phyloP scores from a whole-genome alignment of 2,797 vertebrate genomes.

The Cyclopterus lumpus region DNA sequence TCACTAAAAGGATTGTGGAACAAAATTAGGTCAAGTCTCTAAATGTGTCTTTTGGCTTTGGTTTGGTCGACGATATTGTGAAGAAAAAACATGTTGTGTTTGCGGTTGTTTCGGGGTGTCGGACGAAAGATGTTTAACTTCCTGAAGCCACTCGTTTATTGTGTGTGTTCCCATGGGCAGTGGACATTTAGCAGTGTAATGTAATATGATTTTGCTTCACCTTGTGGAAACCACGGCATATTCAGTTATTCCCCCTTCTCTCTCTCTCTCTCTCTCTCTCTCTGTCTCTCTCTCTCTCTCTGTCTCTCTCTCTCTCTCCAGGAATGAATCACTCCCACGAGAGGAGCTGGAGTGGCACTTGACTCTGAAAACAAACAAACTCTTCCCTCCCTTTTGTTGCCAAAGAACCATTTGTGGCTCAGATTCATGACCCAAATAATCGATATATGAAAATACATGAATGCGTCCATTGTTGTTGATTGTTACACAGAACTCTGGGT shows the following conservation, averaged over 20 bases:
- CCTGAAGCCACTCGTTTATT: background rate
- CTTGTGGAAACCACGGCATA: slow-evolving; percentile 1
- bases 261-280: background rate
- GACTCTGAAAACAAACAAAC: slow-evolving; percentile 59
- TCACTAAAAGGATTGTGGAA: background rate
- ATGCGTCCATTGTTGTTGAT: slow-evolving; percentile 7
- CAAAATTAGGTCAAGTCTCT: background rate
- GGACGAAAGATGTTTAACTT: background rate
- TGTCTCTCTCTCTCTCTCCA: slow-evolving; percentile 24
- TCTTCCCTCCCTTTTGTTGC: slow-evolving; percentile 44
- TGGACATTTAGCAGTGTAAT: background rate
- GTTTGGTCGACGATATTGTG: background rate
- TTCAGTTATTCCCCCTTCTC: slow-evolving; percentile 4
- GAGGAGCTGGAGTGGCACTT: slow-evolving; percentile 56
- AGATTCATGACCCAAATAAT: slow-evolving; percentile 40
- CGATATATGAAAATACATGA: slow-evolving; percentile 36
- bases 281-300: slow-evolving; percentile 7
- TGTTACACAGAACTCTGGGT: background rate
- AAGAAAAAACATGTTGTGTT: background rate
- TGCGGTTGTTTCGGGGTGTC: background rate
- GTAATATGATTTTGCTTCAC: slow-evolving; percentile 31
- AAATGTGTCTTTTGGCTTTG: background rate
- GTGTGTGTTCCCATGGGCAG: background rate
- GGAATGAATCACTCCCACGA: slow-evolving; percentile 62
- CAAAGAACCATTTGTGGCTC: slow-evolving; percentile 22